Conservation (phyloP, 2,797 vertebrate genomes). For the Diglossa cyanea region DNA sequence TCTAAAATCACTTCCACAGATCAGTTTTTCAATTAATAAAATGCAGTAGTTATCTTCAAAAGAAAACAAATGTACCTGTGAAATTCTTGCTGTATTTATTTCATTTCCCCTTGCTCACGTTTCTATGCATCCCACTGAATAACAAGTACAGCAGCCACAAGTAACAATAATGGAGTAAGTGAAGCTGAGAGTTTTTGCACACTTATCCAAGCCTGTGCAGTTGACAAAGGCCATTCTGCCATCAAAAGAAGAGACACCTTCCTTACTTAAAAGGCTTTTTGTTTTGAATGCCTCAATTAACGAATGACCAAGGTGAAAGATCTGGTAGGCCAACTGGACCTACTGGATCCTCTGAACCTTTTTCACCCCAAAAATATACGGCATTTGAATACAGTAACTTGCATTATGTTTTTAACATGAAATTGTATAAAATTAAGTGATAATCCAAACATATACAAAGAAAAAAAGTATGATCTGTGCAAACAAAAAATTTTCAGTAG, state of each 20-base stretch:
- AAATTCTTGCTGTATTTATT: neutral
- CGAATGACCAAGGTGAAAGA: slow-evolving; percentile 17
- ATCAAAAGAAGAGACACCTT: neutral
- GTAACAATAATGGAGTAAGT: neutral
- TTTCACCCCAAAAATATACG: slow-evolving; percentile 72
- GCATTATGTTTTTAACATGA: neutral
- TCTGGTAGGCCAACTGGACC: slow-evolving; percentile 70
- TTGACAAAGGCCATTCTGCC: neutral
- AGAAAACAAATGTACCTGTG: neutral
- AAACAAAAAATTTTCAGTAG: neutral
- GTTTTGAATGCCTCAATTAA: neutral
- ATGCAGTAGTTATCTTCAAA: neutral
- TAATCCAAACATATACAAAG: neutral
- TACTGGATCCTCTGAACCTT: slow-evolving; percentile 70
- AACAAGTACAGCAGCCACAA: neutral
- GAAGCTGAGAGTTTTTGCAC: neutral
- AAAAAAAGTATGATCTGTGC: neutral
- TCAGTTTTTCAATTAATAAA: neutral
- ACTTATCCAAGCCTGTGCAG: neutral
- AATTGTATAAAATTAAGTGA: neutral
- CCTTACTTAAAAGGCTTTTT: neutral
- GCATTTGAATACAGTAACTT: neutral
- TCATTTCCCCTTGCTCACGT: neutral
- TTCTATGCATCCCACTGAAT: neutral
- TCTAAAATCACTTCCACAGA: neutral